Evolutionary conservation across 2,888 invertebrate genomes (phyloP), one percentile per base, ranked within the genome.

Genomic region (Cryptophagus acutangulus): DNA sequence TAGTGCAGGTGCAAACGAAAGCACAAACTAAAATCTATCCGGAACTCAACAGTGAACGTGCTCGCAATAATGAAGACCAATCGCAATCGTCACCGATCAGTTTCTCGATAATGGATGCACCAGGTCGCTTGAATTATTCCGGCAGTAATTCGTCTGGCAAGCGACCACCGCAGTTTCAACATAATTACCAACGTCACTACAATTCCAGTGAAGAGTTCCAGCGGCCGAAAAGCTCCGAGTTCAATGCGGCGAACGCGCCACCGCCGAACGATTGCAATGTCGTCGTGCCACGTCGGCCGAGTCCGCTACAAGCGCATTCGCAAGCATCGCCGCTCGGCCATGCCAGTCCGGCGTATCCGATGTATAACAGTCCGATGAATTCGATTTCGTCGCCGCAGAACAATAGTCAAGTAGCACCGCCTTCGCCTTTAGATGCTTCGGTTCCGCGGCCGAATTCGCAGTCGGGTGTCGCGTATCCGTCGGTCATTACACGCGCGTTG

Each of bases 331-430:
- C 84, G 1, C 61, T 84, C 36, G 58, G 82, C 37, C 84, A 84
- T 67, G 83, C 81, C 17, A 84, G 84, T 70, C 85, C 85, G 33
- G 84, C 83, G 39, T 88, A 88, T 72, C 87, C 87, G 26, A 79
- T 86, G 76, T 88, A 88, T 66, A 84, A 87, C 65, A 87, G 86
- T 69, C 87, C 88, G 14, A 81, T 85, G 81, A 81, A 82, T 60
- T 78, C 83, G 3, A 78, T 82, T 54, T 81, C 83, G 46, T 84
- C 84, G 1, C 84, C 84, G 3, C 81, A 80, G 54, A 79, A 78
- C 57, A 69, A 71, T n/a, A 74, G 67, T 65, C 70, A 71, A 56
- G 66, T 74, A 10, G 78, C 82, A 16, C 82, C 83, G 15, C 74
- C 81, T 9, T 83, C 84, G 26, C 84, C 84, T 5, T 65, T 84